Base-by-base conservation (phyloP, 2,797 vertebrate genomes). In the Anabas testudineus region DNA sequence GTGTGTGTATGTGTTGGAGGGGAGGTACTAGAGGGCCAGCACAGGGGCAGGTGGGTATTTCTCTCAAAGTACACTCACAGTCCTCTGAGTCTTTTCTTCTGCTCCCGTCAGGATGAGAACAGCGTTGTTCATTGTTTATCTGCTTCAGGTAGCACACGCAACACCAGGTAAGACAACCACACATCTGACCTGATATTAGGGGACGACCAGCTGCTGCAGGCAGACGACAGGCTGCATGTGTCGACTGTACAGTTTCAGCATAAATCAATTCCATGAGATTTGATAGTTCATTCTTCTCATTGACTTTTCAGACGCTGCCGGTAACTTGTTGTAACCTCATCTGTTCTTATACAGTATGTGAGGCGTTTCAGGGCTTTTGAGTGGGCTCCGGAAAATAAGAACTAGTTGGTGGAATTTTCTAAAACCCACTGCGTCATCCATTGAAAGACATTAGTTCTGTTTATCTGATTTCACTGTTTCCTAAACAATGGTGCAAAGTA, bases 121-220 rank as follows among this genome's bases (percentile, higher is more conserved):
- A 47, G 53, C 13, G 4, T 56, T 88, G 74, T 13, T 88, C 49
- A 7, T 81, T 61, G 74, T 90, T 53, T 80, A 16, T 67, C 59
- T 92, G 53, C 62, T 90, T 28, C 37, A 43, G 26, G 53, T 62
- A 6, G 61, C 70, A n/a, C 73, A 61, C 53, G 68, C 67, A 32
- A 28, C 76, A 53, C 76, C 88, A 87, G 92, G 93, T 87, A 88
- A 83, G 88, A 80, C 48, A 66, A 59, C 0, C 1, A 48, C 67
- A 51, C 67, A 28, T n/a, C n/a, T n/a, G n/a, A n/a, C n/a, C n/a
- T 48, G 18, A 39, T 16, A 5, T 28, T 43, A 45, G 18, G 9
- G 12, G 34, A 43, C 41, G 21, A n/a, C 26, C 10, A 13, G 18
- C 2, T 8, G 13, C 46, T 41, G 7, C 1, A 2, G 32, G 28